A percentile compares a stretch with the other conserved stretches of the same genome.
Evolutionary conservation across 2,113 vertebrate genomes (phyloP).

Genomic region (Erythrolamprus reginae): DNA sequence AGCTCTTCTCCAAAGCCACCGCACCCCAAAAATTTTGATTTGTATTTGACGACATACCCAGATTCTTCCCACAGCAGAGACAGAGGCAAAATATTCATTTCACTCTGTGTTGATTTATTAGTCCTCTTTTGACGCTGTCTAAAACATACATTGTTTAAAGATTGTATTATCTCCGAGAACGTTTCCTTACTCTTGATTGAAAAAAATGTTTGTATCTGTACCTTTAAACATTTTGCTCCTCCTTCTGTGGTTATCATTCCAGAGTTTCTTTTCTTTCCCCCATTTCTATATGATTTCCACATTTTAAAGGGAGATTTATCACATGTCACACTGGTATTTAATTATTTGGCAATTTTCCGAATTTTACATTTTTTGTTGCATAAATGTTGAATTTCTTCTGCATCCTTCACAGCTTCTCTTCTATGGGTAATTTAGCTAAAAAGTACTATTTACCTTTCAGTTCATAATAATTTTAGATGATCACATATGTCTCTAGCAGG

Average conservation of each 20-base stretch:
- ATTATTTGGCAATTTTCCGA: not conserved
- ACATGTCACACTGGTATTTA: not conserved
- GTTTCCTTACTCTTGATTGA: not conserved
- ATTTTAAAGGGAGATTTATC: not conserved
- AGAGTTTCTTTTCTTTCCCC: not conserved
- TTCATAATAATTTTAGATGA: not conserved
- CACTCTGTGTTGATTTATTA: not conserved
- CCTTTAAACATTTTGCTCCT: not conserved
- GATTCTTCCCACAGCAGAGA: not conserved
- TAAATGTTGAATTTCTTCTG: not conserved
- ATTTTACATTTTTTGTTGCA: not conserved
- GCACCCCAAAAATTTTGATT: not conserved
- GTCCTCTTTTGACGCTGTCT: not conserved
- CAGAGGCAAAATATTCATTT: not conserved
- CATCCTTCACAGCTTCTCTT: not conserved
- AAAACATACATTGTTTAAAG: not conserved
- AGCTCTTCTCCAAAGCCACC: not conserved
- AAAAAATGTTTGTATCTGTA: not conserved
- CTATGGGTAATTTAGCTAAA: not conserved
- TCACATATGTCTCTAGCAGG: not conserved
- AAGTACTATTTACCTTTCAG: not conserved
- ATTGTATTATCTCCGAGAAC: not conserved
- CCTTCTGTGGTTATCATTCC: not conserved
- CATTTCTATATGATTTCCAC: not conserved
- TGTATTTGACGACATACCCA: not conserved